Evolutionary conservation across 2,888 invertebrate genomes (phyloP).

Genomic region (Xanthia icteritia): DNA sequence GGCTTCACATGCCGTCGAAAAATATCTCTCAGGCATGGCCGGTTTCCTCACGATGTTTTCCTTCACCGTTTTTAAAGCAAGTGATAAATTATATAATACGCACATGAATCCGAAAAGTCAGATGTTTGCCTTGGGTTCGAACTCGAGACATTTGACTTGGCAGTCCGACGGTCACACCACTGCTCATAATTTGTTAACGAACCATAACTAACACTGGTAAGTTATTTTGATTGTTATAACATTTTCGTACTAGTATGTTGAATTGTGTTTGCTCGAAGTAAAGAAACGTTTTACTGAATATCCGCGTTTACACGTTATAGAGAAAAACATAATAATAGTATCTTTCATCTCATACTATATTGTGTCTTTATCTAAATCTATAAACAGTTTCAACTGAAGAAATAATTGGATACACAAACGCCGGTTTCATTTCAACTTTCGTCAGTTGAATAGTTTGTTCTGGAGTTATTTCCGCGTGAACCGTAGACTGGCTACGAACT

Average conservation of each 20-base stretch:
- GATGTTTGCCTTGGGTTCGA: too few species aligned
- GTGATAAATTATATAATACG: too few species aligned
- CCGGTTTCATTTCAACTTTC: background rate
- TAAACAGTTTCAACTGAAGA: background rate
- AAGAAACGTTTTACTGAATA: slow-evolving; percentile 6
- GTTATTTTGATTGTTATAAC: slow-evolving; percentile 15
- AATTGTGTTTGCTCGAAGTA: slow-evolving; percentile 3
- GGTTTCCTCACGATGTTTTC: too few species aligned
- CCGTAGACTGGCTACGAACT: slow-evolving; percentile 27
- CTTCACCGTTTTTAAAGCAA: too few species aligned
- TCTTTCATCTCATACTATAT: background rate
- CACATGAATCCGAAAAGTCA: too few species aligned
- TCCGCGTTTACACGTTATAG: background rate
- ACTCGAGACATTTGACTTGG: too few species aligned
- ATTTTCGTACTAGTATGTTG: background rate
- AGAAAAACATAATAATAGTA: background rate
- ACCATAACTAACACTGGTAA: background rate
- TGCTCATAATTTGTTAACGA: background rate
- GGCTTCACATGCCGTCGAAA: too few species aligned
- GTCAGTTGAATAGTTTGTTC: background rate
- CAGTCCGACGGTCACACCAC: too few species aligned
- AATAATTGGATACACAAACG: background rate
- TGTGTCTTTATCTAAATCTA: background rate
- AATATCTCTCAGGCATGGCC: too few species aligned
- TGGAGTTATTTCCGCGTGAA: slow-evolving; percentile 14